A percentile compares a stretch with the other conserved stretches of the same genome.
Evolutionary conservation across 2,888 invertebrate species (phyloP).

Genomic region (Xylota sylvarum): DNA sequence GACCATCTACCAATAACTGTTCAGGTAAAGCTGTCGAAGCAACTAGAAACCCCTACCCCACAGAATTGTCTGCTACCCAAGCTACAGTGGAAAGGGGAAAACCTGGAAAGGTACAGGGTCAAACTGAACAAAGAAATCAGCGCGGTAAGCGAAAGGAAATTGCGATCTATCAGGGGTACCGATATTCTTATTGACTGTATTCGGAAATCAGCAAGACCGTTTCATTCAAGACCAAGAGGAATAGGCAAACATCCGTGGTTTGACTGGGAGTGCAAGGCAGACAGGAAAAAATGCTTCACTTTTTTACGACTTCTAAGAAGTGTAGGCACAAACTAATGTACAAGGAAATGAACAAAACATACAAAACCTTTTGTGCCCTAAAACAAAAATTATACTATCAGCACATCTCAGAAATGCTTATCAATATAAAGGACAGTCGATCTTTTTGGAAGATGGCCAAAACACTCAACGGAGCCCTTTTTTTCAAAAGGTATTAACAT

Average conservation of each 20-base stretch:
- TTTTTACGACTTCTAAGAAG: background rate
- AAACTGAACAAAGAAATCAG: background rate
- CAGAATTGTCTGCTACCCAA: background rate
- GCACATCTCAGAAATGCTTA: background rate
- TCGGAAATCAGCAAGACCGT: background rate
- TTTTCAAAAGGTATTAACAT: background rate
- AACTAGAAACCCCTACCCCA: background rate
- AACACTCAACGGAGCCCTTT: conserved; percentile 2
- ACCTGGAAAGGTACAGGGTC: background rate
- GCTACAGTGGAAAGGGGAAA: no score
- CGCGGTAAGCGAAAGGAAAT: background rate
- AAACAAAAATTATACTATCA: background rate
- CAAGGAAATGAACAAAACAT: background rate
- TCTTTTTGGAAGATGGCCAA: conserved; percentile 1
- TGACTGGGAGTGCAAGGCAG: background rate
- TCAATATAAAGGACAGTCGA: background rate
- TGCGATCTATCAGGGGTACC: conserved; percentile 1
- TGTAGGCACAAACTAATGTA: background rate
- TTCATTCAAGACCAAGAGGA: background rate
- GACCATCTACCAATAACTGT: background rate
- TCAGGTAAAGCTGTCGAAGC: background rate
- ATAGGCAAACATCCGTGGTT: background rate
- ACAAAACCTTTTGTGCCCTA: background rate
- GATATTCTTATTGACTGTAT: background rate
- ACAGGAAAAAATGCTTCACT: background rate